A percentile compares a stretch with the other conserved stretches of the same genome.
Conservation (phyloP, 2,888 invertebrate genomes). For the Chydorus sphaericus region DNA sequence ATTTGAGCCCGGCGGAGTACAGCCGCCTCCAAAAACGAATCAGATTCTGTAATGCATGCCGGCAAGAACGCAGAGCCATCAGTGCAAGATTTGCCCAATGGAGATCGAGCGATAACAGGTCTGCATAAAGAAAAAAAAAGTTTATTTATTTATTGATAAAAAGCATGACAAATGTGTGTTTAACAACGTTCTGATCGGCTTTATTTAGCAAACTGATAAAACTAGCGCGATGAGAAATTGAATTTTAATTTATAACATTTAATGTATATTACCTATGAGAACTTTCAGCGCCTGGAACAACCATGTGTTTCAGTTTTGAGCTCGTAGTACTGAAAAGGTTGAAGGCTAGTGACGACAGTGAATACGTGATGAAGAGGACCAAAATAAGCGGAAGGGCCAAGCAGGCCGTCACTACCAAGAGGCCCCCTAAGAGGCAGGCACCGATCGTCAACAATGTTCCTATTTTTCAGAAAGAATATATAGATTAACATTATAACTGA, state of each 20-base stretch:
- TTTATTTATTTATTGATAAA: too few species aligned
- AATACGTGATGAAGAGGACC: neutral
- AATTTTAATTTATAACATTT: too few species aligned
- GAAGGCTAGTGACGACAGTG: neutral
- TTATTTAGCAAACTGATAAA: too few species aligned
- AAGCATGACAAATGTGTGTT: too few species aligned
- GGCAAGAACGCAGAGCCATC: neutral
- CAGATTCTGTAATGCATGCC: conserved; percentile 1
- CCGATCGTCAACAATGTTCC: neutral
- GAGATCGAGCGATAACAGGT: neutral
- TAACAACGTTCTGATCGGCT: too few species aligned
- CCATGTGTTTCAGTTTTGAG: neutral
- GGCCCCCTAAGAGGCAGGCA: neutral
- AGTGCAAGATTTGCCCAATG: neutral
- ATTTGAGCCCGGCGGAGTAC: neutral
- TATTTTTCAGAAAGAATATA: neutral
- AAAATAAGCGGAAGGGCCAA: neutral
- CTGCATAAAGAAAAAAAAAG: neutral
- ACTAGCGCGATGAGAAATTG: too few species aligned
- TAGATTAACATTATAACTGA: neutral
- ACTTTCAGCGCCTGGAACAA: neutral
- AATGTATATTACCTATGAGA: too few species aligned
- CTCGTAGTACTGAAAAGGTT: neutral
- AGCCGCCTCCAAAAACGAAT: conserved; percentile 1
- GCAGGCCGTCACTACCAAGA: neutral